Evolutionary conservation across 2,888 invertebrate species (phyloP), one percentile per base, ranked within the genome.

Genomic region (Sphaerophoria rueppellii): DNA sequence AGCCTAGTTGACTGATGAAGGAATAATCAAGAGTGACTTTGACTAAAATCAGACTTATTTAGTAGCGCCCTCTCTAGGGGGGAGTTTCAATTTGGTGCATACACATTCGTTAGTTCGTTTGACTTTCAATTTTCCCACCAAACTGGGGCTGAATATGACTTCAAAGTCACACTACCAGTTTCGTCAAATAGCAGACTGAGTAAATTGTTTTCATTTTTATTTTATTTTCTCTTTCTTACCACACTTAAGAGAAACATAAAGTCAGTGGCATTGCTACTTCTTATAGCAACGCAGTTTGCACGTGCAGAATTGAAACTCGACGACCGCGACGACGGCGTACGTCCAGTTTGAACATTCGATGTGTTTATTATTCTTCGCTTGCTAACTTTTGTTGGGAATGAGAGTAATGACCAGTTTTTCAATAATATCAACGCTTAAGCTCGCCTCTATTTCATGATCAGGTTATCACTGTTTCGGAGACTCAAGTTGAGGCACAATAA

Each of bases 141-240:
- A 67, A 54, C 67, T 67, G 4, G 54, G 54, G 24, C 37, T 52
- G n/a, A 67, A 75, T 63, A 34, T 75, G 32, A 70, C 55, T 63
- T 43, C 11, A 63, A 63, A 9, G 14, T 14, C 50, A 35, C 72
- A 61, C 71, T 58, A 75, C 71, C 65, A 75, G 75, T 80, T 61
- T 11, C 46, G 16, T 71, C 32, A 34, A 37, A 65, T 74, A 55
- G 61, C 48, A 75, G 54, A 61, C 12, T 14, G 60, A 35, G 46
- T 50, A 74, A 80, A 75, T 75, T 32, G 57, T 2, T 24, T 24
- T 24, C 52, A 63, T 50, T 50, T 57, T 70, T 58, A 4, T 50
- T 37, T 55, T 37, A 40, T 32, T 55, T 16, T 12, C 0, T 50
- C 14, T 24, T 50, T 9, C 50, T 4, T 14, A 63, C n/a, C n/a